A percentile compares a stretch with the other conserved stretches of the same genome.
These are phyloP conservation scores for Physocephala rufipes DNA, from an alignment of 2,888 invertebrate genomes.

Conservation along the genomic window DNA sequence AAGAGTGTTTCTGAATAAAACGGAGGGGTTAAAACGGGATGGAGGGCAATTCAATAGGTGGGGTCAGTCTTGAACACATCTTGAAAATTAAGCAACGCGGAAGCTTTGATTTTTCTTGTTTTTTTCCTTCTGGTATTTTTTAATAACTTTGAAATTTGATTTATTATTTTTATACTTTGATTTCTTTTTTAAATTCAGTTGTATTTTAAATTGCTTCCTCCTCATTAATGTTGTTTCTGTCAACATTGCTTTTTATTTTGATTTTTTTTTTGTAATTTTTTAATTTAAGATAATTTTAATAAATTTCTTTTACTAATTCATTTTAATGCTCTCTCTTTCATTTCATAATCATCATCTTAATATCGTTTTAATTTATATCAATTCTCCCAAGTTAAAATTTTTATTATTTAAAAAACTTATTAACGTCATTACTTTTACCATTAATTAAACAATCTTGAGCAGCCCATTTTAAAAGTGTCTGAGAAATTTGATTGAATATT, in stretches of 20 bases:
- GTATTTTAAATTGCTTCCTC: background rate
- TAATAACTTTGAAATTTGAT: constrained; percentile 5
- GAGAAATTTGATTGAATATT: no score
- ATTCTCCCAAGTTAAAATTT: no score
- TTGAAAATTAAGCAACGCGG: background rate
- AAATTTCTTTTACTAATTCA: no score
- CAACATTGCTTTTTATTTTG: background rate
- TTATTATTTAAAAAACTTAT: background rate
- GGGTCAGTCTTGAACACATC: constrained; percentile 40
- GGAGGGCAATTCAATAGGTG: constrained; percentile 30
- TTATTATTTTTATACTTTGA: constrained; percentile 14
- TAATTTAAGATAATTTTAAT: no score
- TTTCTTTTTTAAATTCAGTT: background rate
- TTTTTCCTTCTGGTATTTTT: background rate
- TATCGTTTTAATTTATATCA: no score
- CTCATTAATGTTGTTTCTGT: background rate
- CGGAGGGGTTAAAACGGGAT: background rate
- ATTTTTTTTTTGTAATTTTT: background rate
- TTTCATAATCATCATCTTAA: no score
- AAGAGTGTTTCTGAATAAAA: constrained; percentile 60
- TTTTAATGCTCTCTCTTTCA: no score
- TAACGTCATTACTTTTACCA: background rate
- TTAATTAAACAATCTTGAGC: constrained; percentile 21
- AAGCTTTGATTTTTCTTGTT: constrained; percentile 23
- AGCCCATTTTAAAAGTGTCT: constrained; percentile 7